Conservation (phyloP, 2,797 vertebrate genomes). For the Sebastes wilsoni region DNA sequence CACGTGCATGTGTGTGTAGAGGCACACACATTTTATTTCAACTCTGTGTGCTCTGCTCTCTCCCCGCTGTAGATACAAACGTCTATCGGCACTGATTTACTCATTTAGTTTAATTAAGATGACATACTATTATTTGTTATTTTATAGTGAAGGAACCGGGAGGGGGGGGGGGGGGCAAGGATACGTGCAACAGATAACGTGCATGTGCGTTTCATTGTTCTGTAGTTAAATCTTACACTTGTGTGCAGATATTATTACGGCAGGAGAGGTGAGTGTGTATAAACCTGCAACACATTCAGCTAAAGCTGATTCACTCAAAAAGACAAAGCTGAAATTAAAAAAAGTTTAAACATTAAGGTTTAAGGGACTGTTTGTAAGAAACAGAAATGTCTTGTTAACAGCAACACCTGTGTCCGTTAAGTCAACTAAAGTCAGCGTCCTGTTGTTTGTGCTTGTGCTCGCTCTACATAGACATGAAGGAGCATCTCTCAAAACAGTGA, state of each 20-base stretch:
- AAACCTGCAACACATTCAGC: background rate
- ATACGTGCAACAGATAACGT: background rate
- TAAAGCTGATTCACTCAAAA: too few species aligned
- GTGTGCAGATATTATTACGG: background rate
- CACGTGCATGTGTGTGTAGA: background rate
- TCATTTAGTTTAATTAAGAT: slow-evolving; percentile 7
- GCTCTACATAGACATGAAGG: too few species aligned
- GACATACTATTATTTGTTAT: background rate
- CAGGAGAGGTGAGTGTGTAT: too few species aligned
- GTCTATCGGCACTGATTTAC: background rate
- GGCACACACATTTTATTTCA: background rate
- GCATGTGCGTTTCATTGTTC: background rate
- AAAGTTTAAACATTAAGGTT: too few species aligned
- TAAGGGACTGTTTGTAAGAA: too few species aligned
- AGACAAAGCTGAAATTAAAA: too few species aligned
- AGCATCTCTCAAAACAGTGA: too few species aligned
- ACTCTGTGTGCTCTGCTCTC: background rate
- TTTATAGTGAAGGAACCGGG: too few species aligned
- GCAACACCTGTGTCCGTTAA: too few species aligned
- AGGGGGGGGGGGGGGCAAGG: background rate
- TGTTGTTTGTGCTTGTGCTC: too few species aligned
- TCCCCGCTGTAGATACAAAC: background rate
- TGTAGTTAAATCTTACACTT: background rate
- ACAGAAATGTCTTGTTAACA: too few species aligned
- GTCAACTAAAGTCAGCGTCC: too few species aligned